Percentiles rank a stretch among this genome's conserved stretches.
Conservation (phyloP, 2,888 invertebrate species). For the Drosophila colorata region DNA sequence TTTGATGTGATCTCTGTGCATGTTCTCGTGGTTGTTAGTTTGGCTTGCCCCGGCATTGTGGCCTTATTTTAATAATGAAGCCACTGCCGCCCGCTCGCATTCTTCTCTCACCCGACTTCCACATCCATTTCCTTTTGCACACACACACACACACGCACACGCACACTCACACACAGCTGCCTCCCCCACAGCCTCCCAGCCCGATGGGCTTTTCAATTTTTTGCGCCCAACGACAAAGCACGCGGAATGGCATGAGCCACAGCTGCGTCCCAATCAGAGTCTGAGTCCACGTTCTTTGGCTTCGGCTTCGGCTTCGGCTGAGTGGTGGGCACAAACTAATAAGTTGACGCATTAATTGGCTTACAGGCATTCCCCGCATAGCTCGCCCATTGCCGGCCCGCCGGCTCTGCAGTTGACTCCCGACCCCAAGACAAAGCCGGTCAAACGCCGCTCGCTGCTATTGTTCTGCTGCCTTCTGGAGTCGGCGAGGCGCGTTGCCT, state of each 20-base stretch:
- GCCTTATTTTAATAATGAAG: constrained; percentile 77
- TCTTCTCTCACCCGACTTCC: constrained; percentile 32
- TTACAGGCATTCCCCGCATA: constrained; percentile 69
- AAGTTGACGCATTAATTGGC: constrained; percentile 78
- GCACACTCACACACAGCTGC: not conserved
- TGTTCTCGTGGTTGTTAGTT: constrained; percentile 57
- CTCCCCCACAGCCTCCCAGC: constrained; percentile 31
- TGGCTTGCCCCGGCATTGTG: constrained; percentile 48
- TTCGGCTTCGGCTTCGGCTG: not conserved
- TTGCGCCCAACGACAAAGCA: constrained; percentile 50
- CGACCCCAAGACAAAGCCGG: constrained; percentile 15
- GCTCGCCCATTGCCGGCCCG: constrained; percentile 26
- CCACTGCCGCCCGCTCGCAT: constrained; percentile 47
- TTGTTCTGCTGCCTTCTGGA: not conserved
- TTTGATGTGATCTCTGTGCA: constrained; percentile 66
- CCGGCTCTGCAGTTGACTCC: constrained; percentile 15
- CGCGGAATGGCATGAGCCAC: constrained; percentile 68
- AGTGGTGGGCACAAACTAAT: constrained; percentile 67
- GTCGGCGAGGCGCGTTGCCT: too few relatives aligned
- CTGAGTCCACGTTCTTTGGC: not conserved
- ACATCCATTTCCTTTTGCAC: constrained; percentile 20
- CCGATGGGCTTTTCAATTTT: constrained; percentile 39
- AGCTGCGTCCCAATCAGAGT: constrained; percentile 35
- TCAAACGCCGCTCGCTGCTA: constrained; percentile 1
- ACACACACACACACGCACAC: constrained; percentile 6